Evolutionary conservation across 2,888 invertebrate genomes (phyloP).

Genomic region (Dicranocentrus wangi): DNA sequence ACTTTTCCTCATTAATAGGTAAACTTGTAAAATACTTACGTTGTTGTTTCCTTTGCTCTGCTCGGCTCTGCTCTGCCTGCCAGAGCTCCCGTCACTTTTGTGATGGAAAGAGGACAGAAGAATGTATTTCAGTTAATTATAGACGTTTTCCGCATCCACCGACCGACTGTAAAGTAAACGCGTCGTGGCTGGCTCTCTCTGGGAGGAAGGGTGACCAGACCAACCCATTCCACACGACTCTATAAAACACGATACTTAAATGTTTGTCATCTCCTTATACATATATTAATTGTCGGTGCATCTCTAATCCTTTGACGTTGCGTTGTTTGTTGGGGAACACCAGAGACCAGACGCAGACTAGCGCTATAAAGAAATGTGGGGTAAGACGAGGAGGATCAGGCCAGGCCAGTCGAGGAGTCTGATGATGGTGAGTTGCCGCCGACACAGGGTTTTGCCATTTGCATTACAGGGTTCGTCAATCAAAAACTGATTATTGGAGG

Average conservation of each 20-base stretch:
- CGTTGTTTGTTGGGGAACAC: not conserved
- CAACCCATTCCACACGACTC: not conserved
- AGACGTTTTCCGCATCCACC: too few relatives aligned
- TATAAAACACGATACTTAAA: not conserved
- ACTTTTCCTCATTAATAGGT: not conserved
- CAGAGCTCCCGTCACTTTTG: too few relatives aligned
- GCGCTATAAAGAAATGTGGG: not conserved
- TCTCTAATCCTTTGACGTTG: not conserved
- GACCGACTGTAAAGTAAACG: too few relatives aligned
- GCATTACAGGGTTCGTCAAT: too few relatives aligned
- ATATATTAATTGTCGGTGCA: not conserved
- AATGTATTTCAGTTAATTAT: slow-evolving; percentile 25
- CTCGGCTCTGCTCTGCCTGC: not conserved
- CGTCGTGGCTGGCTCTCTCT: too few relatives aligned
- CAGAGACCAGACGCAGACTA: not conserved
- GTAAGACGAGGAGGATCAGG: not conserved
- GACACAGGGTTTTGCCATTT: too few relatives aligned
- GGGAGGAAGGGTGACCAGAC: too few relatives aligned
- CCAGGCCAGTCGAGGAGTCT: not conserved
- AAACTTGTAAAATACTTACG: not conserved
- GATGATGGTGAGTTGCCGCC: not conserved
- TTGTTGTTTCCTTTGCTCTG: not conserved
- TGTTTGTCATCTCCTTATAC: not conserved
- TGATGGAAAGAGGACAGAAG: not conserved
- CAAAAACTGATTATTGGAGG: too few relatives aligned